These are phyloP conservation scores for Pteronotus mesoamericanus DNA, from an alignment of 2,797 vertebrate species.

Conservation along the genomic window DNA sequence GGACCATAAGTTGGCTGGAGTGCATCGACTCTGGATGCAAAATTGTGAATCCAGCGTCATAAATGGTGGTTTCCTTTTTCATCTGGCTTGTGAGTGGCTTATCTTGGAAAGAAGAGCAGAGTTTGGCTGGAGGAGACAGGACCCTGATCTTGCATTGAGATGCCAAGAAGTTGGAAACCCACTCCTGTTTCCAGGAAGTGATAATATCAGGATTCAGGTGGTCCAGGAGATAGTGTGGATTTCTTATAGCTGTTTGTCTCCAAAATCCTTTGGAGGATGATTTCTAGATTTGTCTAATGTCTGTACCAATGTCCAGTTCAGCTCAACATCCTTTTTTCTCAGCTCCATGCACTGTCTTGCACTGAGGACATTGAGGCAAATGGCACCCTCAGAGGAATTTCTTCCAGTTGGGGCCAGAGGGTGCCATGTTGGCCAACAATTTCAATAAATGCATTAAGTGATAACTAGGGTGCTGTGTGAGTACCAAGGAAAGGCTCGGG, in stretches of 20 bases:
- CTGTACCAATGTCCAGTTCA: neutral
- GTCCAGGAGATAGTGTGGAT: neutral
- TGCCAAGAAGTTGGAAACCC: neutral
- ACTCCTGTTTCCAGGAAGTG: neutral
- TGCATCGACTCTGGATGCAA: neutral
- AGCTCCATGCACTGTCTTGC: accelerated
- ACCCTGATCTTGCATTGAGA: neutral
- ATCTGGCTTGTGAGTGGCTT: neutral
- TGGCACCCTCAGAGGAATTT: neutral
- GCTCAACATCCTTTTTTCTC: neutral
- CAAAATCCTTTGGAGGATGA: neutral
- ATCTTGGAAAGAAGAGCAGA: neutral
- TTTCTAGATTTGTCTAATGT: neutral
- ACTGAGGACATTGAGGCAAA: neutral
- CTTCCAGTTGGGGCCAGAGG: accelerated
- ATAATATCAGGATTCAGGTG: neutral
- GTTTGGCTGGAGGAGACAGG: neutral
- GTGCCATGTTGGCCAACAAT: neutral
- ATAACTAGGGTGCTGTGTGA: neutral
- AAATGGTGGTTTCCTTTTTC: neutral
- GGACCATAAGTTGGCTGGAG: neutral
- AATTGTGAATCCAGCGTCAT: neutral
- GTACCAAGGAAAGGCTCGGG: neutral
- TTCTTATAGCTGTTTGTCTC: neutral
- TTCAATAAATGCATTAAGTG: neutral